phyloP scores from a whole-genome alignment of 2,888 invertebrate species.

The Netelia fuscicornis region DNA sequence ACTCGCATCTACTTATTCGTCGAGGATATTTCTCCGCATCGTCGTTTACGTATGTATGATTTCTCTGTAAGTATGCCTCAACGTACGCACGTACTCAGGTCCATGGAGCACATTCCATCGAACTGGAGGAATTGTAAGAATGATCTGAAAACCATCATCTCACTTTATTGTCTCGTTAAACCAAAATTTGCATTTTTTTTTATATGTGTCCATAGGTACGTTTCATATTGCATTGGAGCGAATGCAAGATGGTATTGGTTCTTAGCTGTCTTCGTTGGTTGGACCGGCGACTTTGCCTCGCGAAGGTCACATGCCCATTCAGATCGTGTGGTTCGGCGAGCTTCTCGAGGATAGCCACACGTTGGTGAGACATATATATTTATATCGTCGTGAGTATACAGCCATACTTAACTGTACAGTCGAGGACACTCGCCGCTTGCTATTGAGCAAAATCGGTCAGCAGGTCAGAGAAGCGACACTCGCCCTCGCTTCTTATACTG shows the following conservation, averaged over 20 bases:
- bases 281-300: constrained; percentile 49
- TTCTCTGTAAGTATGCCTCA: not conserved
- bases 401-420: constrained; percentile 18
- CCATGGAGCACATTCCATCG: not conserved
- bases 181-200: too few relatives aligned
- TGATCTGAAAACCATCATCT: not conserved
- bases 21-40: constrained; percentile 49
- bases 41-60: not conserved
- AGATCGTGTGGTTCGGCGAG: constrained; percentile 42
- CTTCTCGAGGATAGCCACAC: constrained; percentile 57
- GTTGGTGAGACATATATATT: constrained; percentile 4
- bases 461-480: constrained; percentile 73
- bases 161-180: too few relatives aligned
- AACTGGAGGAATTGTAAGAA: not conserved
- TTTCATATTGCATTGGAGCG: too few relatives aligned
- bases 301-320: constrained; percentile 64
- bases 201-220: too few relatives aligned
- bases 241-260: too few relatives aligned
- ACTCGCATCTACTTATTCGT: constrained; percentile 41
- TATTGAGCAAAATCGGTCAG: constrained; percentile 77
- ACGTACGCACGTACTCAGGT: not conserved
- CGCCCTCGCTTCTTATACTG: constrained; percentile 38
- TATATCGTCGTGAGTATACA: constrained; percentile 3
- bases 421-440: constrained; percentile 70
- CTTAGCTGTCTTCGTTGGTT: constrained; percentile 15